phyloP scores from a whole-genome alignment of 1,140 invertebrate genomes.

The Aphelenchoides besseyi region DNA sequence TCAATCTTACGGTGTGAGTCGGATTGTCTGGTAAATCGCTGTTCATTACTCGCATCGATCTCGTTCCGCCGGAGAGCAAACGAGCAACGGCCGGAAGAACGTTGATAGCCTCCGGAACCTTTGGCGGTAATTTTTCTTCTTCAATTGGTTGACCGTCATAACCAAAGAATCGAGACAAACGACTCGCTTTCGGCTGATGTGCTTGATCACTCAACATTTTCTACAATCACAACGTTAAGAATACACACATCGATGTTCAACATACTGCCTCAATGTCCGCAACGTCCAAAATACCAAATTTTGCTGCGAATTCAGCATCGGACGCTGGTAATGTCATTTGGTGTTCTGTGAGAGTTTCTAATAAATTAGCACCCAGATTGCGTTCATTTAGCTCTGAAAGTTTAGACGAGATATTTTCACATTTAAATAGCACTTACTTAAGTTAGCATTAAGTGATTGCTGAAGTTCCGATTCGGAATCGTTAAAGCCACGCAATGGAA shows the following conservation, averaged over 20 bases:
- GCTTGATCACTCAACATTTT: background rate
- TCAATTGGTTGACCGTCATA: background rate
- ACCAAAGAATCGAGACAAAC: conserved; percentile 5
- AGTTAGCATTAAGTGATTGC: background rate
- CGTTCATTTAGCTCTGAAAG: conserved; percentile 14
- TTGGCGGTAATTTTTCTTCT: background rate
- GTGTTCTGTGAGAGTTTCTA: conserved; percentile 14
- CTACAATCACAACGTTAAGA: background rate
- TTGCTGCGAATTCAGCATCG: conserved; percentile 15
- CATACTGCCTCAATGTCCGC: conserved; percentile 9
- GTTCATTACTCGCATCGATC: background rate
- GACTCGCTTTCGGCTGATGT: background rate
- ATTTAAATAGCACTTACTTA: no score
- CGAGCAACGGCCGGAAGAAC: conserved; percentile 10
- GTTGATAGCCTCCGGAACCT: background rate
- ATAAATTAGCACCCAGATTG: conserved; percentile 19
- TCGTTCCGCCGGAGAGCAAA: background rate
- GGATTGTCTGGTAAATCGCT: no score
- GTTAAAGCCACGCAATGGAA: conserved; percentile 44
- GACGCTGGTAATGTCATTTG: conserved; percentile 12
- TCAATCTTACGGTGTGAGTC: no score
- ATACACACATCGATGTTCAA: background rate
- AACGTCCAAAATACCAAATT: conserved; percentile 15
- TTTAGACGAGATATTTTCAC: background rate
- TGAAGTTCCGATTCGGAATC: conserved; percentile 15